These are phyloP conservation scores for Hypothenemus hampei DNA, from an alignment of 1,140 invertebrate species.

Conservation along the genomic window DNA sequence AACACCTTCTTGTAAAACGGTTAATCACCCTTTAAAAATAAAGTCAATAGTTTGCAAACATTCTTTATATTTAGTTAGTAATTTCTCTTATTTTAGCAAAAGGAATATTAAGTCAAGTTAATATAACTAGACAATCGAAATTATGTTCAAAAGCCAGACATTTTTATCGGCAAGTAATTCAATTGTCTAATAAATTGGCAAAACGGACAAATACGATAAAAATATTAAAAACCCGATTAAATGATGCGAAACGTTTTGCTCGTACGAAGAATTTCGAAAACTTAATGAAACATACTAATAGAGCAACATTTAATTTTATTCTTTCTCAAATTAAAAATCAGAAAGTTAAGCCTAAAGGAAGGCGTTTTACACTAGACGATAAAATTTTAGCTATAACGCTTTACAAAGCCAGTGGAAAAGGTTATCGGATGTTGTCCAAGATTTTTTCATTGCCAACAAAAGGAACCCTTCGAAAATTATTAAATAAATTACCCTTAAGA, in stretches of 20 bases:
- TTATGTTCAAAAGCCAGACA: no score
- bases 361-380: slow-evolving; percentile 31
- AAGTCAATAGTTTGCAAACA: no score
- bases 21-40: no score
- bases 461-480: slow-evolving; percentile 29
- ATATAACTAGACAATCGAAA: no score
- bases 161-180: no score
- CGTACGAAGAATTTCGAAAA: neutral
- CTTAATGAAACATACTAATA: slow-evolving; percentile 13
- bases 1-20: no score
- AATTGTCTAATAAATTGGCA: no score
- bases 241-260: neutral
- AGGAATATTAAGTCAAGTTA: no score
- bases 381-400: slow-evolving; percentile 34
- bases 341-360: slow-evolving; percentile 10
- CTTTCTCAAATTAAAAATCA: slow-evolving; percentile 19
- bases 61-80: no score
- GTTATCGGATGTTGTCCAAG: slow-evolving; percentile 29
- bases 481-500: slow-evolving; percentile 32
- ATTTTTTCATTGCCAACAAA: slow-evolving; percentile 28
- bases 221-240: neutral
- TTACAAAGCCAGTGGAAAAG: slow-evolving; percentile 35
- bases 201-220: neutral
- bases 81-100: no score
- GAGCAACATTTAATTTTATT: slow-evolving; percentile 23